Evolutionary conservation across 2,113 vertebrate genomes (phyloP).

Genomic region (Sisor rabdophorus): DNA sequence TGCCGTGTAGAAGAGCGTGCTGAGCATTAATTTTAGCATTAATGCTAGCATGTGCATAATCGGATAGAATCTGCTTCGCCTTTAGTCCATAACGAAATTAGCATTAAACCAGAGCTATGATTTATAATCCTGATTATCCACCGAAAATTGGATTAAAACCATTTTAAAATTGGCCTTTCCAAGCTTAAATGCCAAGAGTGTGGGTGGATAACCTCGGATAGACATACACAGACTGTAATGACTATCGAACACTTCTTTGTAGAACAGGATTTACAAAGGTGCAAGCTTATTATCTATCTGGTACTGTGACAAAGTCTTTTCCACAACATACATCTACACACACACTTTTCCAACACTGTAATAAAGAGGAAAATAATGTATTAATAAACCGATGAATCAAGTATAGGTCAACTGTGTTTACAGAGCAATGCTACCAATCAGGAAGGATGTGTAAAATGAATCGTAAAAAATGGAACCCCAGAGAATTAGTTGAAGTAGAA

Average conservation of each 20-base stretch:
- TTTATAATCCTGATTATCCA: slow-evolving; percentile 17
- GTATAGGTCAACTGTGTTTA: background rate
- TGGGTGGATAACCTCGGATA: background rate
- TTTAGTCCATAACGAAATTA: slow-evolving; percentile 10
- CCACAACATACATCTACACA: background rate
- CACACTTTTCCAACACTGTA: background rate
- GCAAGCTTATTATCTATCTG: background rate
- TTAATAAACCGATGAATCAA: background rate
- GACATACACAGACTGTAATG: background rate
- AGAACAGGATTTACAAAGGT: background rate
- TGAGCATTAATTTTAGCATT: background rate
- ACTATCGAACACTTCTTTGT: background rate
- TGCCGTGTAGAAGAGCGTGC: background rate
- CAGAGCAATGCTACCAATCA: no score
- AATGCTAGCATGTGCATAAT: background rate
- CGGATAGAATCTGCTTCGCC: background rate
- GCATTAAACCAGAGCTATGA: background rate
- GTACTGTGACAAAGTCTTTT: background rate
- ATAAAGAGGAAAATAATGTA: background rate
- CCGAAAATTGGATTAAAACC: slow-evolving; percentile 2
- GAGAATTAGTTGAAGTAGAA: no score
- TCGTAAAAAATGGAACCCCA: no score
- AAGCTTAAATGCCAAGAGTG: slow-evolving; percentile 16
- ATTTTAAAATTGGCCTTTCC: slow-evolving; percentile 6
- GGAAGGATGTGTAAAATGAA: no score